Conservation (phyloP, 2,888 invertebrate species). For the Macrophya annulata region DNA sequence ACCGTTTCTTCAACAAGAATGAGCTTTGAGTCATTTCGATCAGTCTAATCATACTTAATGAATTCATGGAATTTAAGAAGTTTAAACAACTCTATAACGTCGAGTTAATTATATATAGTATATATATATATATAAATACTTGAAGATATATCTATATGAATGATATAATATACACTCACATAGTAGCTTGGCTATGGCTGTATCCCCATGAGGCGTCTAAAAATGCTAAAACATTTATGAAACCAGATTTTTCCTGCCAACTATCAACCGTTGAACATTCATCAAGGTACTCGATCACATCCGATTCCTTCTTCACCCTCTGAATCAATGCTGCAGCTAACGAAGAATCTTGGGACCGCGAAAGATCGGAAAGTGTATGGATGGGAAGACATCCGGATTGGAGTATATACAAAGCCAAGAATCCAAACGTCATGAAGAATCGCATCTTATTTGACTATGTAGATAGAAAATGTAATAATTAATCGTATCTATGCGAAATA, state of each 20-base stretch:
- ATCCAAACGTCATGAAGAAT: background rate
- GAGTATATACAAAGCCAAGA: background rate
- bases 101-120: background rate
- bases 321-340: background rate
- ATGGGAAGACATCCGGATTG: conserved; percentile 21
- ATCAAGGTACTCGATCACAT: conserved; percentile 62
- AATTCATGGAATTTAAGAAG: conserved; percentile 7
- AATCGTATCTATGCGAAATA: background rate
- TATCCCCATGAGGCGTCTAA: conserved; percentile 72
- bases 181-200: conserved; percentile 73
- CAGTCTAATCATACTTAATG: background rate
- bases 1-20: background rate
- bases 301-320: conserved; percentile 26
- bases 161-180: conserved; percentile 68
- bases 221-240: conserved; percentile 73
- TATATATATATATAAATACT: too few species aligned
- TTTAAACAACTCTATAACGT: background rate
- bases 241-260: conserved; percentile 66
- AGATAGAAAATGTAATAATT: background rate
- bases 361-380: background rate
- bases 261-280: conserved; percentile 70
- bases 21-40: background rate
- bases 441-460: conserved; percentile 12
- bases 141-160: background rate
- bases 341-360: background rate